Evolutionary conservation across 2,797 vertebrate genomes (phyloP).

Genomic region (Chlorospingus flavigularis): DNA sequence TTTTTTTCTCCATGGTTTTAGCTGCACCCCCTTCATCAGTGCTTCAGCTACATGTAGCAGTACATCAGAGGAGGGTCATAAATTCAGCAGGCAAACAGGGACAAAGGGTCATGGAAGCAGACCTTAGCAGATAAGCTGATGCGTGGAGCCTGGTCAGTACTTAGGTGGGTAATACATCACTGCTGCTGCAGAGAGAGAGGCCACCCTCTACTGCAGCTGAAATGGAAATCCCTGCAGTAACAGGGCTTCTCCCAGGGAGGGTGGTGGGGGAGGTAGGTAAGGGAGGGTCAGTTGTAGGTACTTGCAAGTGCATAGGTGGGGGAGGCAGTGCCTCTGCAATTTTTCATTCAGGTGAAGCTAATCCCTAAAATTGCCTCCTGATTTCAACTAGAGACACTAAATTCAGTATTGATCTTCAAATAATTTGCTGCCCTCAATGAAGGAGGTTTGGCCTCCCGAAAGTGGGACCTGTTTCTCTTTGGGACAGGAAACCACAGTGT

Average conservation of each 20-base stretch:
- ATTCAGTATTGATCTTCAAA: background rate
- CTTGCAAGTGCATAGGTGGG: background rate
- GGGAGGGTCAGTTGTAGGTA: background rate
- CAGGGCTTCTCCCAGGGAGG: background rate
- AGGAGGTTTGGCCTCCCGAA: background rate
- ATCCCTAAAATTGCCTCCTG: background rate
- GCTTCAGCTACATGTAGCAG: background rate
- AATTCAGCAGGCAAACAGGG: background rate
- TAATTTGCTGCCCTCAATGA: background rate
- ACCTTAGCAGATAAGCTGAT: conserved; percentile 14
- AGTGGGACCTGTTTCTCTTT: background rate
- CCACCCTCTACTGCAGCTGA: background rate
- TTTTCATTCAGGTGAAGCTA: background rate
- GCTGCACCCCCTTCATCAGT: background rate
- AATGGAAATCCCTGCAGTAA: conserved; percentile 17
- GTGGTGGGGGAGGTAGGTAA: background rate
- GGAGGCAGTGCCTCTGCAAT: background rate
- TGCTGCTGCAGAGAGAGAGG: background rate
- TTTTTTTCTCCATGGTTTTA: background rate
- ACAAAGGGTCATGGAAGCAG: conserved; percentile 21
- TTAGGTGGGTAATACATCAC: conserved; percentile 3
- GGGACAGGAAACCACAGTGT: background rate
- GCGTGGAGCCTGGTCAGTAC: background rate
- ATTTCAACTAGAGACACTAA: background rate
- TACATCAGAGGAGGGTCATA: background rate